Conservation (phyloP, 92 coral and sea anemone genomes). For the Zoanthus solanderi region DNA sequence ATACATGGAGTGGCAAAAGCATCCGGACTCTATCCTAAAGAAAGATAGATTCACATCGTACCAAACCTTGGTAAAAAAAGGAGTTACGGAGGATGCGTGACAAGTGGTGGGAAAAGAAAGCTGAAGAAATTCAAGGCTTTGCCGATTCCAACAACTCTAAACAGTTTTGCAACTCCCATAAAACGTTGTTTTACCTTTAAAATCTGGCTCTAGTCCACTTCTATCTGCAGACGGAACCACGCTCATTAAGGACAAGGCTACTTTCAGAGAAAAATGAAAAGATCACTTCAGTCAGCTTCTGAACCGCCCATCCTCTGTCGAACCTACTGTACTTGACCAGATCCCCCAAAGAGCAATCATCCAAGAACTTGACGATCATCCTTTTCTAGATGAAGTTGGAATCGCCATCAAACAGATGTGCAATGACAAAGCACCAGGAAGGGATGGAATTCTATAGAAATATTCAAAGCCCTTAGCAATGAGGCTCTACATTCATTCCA, state of each 20-base stretch:
- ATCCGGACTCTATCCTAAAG: not conserved
- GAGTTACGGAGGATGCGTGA: not conserved
- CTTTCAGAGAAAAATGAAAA: not conserved
- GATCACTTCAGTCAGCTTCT: not conserved
- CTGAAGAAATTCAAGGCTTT: not conserved
- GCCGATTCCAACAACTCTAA: not conserved
- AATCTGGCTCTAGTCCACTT: not conserved
- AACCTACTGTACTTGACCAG: not conserved
- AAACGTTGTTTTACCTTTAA: not conserved
- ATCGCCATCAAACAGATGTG: not conserved
- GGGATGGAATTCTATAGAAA: not conserved
- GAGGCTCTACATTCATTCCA: slow-evolving; percentile 9
- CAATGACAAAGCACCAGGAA: not conserved
- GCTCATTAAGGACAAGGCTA: not conserved
- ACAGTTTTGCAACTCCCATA: not conserved
- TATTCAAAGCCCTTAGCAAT: not conserved
- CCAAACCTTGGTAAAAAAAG: not conserved
- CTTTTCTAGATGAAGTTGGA: not conserved
- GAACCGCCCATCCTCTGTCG: not conserved
- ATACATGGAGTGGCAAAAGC: not conserved
- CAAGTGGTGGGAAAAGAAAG: not conserved
- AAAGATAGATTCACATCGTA: not conserved
- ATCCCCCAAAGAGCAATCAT: not conserved
- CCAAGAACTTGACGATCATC: not conserved
- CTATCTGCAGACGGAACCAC: not conserved